phyloP scores from a whole-genome alignment of 2,113 vertebrate genomes.

The Malurus melanocephalus region DNA sequence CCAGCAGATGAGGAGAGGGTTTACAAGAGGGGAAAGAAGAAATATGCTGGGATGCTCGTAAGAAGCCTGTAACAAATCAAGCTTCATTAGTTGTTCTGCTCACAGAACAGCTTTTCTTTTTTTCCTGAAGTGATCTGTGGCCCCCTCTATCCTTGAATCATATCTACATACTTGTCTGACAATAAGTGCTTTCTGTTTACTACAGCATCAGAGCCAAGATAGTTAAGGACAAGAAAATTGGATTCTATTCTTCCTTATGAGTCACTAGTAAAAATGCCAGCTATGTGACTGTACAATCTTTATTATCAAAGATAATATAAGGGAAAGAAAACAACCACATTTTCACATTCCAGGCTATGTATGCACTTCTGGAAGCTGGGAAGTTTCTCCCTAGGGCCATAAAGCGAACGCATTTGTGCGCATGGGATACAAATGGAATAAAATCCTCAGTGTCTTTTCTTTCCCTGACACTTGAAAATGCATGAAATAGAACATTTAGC shows the following conservation, averaged over 20 bases:
- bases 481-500: background rate
- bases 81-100: background rate
- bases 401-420: background rate
- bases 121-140: background rate
- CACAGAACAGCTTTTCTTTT: background rate
- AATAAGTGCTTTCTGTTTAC: slow-evolving; percentile 41
- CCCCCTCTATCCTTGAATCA: background rate
- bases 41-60: background rate
- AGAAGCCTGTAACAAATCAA: background rate
- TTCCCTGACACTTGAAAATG: background rate
- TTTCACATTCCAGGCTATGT: slow-evolving; percentile 28
- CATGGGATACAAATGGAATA: slow-evolving; percentile 9
- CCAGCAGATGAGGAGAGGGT: background rate
- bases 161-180: slow-evolving; percentile 15
- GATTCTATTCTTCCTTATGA: slow-evolving; percentile 36
- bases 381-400: background rate
- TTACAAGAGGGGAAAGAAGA: background rate
- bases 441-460: background rate
- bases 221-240: slow-evolving; percentile 45
- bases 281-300: slow-evolving; percentile 28
- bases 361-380: slow-evolving; percentile 29
- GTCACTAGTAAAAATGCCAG: slow-evolving; percentile 42
- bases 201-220: slow-evolving; percentile 8
- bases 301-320: slow-evolving; percentile 31
- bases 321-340: slow-evolving; percentile 24